A percentile compares a stretch with the other conserved stretches of the same genome.
Evolutionary conservation across 2,888 invertebrate species (phyloP).

Genomic region (Agrilus cyanescens): DNA sequence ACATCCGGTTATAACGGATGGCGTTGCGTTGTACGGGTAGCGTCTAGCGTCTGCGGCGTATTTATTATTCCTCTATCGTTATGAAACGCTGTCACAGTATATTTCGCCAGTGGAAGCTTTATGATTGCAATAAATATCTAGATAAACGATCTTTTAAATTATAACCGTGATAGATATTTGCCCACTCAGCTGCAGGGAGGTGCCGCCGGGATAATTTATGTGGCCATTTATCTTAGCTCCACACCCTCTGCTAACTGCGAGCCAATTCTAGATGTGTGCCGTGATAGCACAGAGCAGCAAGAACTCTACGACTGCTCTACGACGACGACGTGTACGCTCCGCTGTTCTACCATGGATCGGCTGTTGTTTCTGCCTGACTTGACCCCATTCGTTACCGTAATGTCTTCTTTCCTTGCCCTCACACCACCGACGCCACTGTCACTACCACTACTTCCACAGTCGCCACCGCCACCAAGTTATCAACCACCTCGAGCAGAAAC

Average conservation of each 20-base stretch:
- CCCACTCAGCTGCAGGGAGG: conserved; percentile 39
- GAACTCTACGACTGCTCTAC: not conserved
- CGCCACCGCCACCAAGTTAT: too few relatives aligned
- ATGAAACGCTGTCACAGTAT: conserved; percentile 26
- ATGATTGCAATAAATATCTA: conserved; percentile 39
- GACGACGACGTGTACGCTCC: too few relatives aligned
- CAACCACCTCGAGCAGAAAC: too few relatives aligned
- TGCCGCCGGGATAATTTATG: conserved; percentile 36
- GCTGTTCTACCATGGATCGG: conserved; percentile 16
- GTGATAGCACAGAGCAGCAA: conserved; percentile 25
- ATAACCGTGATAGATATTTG: conserved; percentile 40
- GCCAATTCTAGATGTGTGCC: conserved; percentile 47
- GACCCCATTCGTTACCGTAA: conserved; percentile 37
- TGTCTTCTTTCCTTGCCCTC: conserved; percentile 34
- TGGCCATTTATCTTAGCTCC: conserved; percentile 39
- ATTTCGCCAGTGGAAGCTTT: conserved; percentile 32
- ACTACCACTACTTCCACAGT: conserved; percentile 3
- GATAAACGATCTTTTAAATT: conserved; percentile 40
- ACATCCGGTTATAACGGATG: not conserved
- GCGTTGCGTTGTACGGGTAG: too few relatives aligned
- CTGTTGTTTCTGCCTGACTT: conserved; percentile 37
- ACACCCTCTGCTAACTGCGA: conserved; percentile 40
- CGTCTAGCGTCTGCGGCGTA: conserved; percentile 3
- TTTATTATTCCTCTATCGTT: conserved; percentile 22
- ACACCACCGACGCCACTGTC: too few relatives aligned